Percentiles rank a stretch among this genome's conserved stretches.
Conservation (phyloP, 2,888 invertebrate genomes). For the Phania funesta region DNA sequence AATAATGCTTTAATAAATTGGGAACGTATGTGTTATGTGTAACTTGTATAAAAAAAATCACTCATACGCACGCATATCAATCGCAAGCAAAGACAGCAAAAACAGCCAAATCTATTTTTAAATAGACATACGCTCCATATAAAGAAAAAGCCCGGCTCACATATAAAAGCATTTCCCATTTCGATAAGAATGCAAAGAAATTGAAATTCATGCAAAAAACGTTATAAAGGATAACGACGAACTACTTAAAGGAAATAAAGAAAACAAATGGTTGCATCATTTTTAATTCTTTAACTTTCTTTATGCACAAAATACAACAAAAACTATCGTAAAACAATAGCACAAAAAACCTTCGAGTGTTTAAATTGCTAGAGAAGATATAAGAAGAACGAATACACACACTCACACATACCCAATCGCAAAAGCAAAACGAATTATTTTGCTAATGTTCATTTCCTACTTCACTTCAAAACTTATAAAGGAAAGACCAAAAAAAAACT, state of each 20-base stretch:
- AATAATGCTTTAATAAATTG: too few species aligned
- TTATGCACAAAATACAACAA: background rate
- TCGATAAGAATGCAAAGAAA: conserved; percentile 47
- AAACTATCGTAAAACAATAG: background rate
- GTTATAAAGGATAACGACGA: conserved; percentile 26
- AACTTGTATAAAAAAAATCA: background rate
- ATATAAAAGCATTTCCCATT: conserved; percentile 56
- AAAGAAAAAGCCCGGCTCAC: background rate
- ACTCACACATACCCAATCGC: background rate
- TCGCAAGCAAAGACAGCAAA: background rate
- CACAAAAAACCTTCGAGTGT: background rate
- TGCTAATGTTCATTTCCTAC: background rate
- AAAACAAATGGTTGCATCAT: conserved; percentile 48
- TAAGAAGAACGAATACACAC: background rate
- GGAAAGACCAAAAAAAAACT: too few species aligned
- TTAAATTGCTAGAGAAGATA: conserved; percentile 24
- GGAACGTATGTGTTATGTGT: background rate
- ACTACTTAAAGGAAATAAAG: conserved; percentile 6
- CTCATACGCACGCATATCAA: background rate
- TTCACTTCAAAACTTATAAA: background rate
- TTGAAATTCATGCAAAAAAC: conserved; percentile 52
- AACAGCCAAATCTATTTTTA: conserved; percentile 19
- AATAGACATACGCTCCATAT: background rate
- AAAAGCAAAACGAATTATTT: background rate
- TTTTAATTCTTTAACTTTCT: conserved; percentile 8